Evolutionary conservation across 2,113 vertebrate species (phyloP), one percentile per base, ranked within the genome.

Genomic region (Seriola rivoliana): DNA sequence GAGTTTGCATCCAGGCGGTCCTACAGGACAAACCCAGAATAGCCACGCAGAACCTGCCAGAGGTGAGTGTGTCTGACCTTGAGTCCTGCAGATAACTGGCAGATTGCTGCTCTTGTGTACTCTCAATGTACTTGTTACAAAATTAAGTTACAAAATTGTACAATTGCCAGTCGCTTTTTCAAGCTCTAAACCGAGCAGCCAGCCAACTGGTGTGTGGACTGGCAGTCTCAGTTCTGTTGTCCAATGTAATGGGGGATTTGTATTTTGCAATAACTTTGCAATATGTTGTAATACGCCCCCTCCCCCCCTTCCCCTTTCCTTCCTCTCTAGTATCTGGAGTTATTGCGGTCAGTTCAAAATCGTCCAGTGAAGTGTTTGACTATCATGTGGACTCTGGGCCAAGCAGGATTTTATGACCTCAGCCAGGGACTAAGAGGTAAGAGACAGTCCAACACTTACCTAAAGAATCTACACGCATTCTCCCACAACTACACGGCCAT

Each of bases 381-480:
- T 1, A 96, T 99, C 81, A 97, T 99, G 95, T 99, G 98, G 98
- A 96, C 97, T 0, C 90, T 99, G 86, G 98, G 98, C 0, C 98
- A 99, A 85, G 97, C 97, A 0, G 98, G 98, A 1, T 97, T 97
- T 88, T 16, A 94, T 0, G 97, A 96, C 88, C 97, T 99, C 60
- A 93, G 95, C 0, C 97, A 99, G 86, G 98, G 98, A 68, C 94
- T 99, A 48, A 95, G 93, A 96, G 97, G 98, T 96, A 84, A 89
- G 17, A 13, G 19, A 58, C 48, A 55, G 17, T 38, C 36, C 76
- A 4, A 57, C 16, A 25, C n/a, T 62, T 2, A 10, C 60, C n/a
- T 29, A 29, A 32, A 40, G 5, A 23, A 71, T 12, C 36, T 17
- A 64, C 32, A 42, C 16, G 25, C 70, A 19, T 52, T 29, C 29